Evolutionary conservation across 2,797 vertebrate genomes (phyloP), one percentile per base, ranked within the genome.

Genomic region (Cyprinodon diabolis): DNA sequence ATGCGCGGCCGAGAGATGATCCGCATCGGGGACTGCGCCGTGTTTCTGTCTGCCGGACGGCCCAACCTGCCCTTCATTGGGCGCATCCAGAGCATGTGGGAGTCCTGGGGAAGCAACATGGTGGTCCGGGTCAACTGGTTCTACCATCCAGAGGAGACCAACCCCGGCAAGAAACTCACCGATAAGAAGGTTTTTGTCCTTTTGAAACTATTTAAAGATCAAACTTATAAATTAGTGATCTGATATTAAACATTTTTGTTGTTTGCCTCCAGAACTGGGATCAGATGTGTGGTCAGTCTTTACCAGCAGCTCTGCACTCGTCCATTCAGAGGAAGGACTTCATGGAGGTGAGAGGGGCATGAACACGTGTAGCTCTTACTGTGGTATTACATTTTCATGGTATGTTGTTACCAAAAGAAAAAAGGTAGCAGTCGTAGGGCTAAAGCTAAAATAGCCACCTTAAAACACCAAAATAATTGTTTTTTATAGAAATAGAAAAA

Each of bases 1-100:
- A 96, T 98, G 56, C 96, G 98, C 0, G 98, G 98, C 72, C 96
- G 98, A 72, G 98, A 99, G 94, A 98, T 97, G 90, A 99, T 99
- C 86, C 96, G 98, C 66, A 97, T 99, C 0, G 98, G 98, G 0
- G 98, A 99, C 94, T 98, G 98, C 0, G 98, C 98, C 0, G 98
- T 99, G 23, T 99, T 99, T 87, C 94, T 99, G 78, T 99, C 98
- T 0, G 98, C 98, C 0, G 98, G 98, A 52, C 96, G 98, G 71
- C 98, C 98, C 89, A 99, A 99, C 94, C 93, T 99, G 83, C 98
- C 98, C 48, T 99, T 99, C 91, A 99, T 99, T 0, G 98, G 98
- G 73, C 96, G 97, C 37, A 99, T 99, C 92, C 97, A 99, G 94
- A 99, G 98, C 93, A 99, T 99, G 98, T 99, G 98, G 98, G 98